These are phyloP conservation scores for Coilia nasus DNA, from an alignment of 2,797 vertebrate species.

Conservation along the genomic window DNA sequence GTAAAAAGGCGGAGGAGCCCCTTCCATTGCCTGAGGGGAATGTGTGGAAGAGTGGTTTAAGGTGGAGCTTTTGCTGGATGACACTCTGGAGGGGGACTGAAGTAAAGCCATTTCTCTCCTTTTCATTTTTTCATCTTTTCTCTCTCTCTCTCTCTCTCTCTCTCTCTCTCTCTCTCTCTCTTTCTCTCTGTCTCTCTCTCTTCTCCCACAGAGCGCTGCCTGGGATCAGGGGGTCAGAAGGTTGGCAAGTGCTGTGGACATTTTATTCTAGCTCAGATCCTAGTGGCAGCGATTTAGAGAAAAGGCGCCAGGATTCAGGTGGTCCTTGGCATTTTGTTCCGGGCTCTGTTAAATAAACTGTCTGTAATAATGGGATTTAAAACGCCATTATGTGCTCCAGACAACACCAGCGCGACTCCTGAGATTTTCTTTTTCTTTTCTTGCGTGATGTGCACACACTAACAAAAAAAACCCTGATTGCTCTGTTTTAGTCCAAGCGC, in stretches of 20 bases:
- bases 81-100: constrained; percentile 50
- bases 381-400: constrained; percentile 27
- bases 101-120: constrained; percentile 4
- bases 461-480: background rate
- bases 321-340: background rate
- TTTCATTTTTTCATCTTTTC: background rate
- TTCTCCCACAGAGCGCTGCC: background rate
- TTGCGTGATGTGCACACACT: background rate
- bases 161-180: background rate
- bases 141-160: background rate
- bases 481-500: background rate
- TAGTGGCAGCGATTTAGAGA: constrained; percentile 8
- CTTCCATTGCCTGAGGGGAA: background rate
- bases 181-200: background rate
- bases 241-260: constrained; percentile 17
- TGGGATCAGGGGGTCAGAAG: constrained; percentile 6
- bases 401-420: background rate
- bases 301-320: background rate
- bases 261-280: constrained; percentile 13
- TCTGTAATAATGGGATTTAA: constrained; percentile 27
- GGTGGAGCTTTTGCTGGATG: constrained; percentile 14
- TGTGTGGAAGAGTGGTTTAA: constrained; percentile 1
- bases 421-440: constrained; percentile 12
- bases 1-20: constrained; percentile 11
- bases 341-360: constrained; percentile 13